These are phyloP conservation scores for Hirudo medicinalis DNA, from an alignment of 1,140 invertebrate genomes.

Conservation along the genomic window DNA sequence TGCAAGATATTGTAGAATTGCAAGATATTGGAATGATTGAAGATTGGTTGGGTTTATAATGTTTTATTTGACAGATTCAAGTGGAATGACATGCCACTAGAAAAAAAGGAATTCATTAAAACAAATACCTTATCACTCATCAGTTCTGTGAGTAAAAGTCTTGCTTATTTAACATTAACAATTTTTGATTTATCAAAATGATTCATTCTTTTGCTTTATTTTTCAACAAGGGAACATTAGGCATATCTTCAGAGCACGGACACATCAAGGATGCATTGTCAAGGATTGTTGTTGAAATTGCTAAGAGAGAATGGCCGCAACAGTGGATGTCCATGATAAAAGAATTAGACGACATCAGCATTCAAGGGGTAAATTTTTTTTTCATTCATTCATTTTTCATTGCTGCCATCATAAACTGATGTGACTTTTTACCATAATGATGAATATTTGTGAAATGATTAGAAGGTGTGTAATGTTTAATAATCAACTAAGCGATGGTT, in stretches of 20 bases:
- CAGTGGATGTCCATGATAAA: constrained; percentile 72
- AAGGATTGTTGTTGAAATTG: constrained; percentile 78
- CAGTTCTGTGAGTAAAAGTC: constrained; percentile 26
- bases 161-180: background rate
- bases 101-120: constrained; percentile 74
- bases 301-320: constrained; percentile 87
- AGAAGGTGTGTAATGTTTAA: no score
- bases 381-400: no score
- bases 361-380: constrained; percentile 45
- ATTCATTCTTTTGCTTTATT: constrained; percentile 16
- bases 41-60: background rate
- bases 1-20: no score
- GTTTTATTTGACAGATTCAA: constrained; percentile 43
- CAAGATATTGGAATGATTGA: background rate
- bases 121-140: constrained; percentile 30
- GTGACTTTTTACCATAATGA: no score
- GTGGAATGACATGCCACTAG: constrained; percentile 71
- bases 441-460: no score
- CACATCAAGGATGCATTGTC: constrained; percentile 76
- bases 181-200: constrained; percentile 1
- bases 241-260: constrained; percentile 43
- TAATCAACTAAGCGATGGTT: no score
- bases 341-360: constrained; percentile 56
- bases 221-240: constrained; percentile 32
- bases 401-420: no score